These are phyloP conservation scores for Luidia sarsii DNA, from an alignment of 53 echinoderm and acorn worm species.

Conservation along the genomic window DNA sequence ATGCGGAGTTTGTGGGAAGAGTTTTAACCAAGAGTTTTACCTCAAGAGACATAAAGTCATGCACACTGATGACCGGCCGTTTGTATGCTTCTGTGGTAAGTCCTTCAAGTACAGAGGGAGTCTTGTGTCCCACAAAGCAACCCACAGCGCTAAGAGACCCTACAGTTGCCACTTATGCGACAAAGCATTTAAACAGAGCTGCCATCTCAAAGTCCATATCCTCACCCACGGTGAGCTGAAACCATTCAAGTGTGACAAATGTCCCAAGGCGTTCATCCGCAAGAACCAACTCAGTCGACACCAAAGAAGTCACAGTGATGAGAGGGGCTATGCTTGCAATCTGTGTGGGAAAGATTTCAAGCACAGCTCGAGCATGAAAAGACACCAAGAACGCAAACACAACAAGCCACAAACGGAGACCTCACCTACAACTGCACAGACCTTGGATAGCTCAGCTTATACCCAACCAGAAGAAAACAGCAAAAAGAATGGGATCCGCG, in stretches of 20 bases:
- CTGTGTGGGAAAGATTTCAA: constrained; percentile 45
- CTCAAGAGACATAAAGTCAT: constrained; percentile 65
- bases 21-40: constrained; percentile 61
- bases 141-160: constrained; percentile 25
- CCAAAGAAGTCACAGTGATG: constrained; percentile 43
- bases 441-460: constrained; percentile 1
- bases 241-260: constrained; percentile 44
- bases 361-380: constrained; percentile 49
- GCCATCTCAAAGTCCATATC: constrained; percentile 46
- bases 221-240: constrained; percentile 34
- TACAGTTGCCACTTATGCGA: constrained; percentile 31
- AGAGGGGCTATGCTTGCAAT: constrained; percentile 15
- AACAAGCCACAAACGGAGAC: constrained; percentile 4
- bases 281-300: constrained; percentile 42
- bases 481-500: constrained; percentile 10
- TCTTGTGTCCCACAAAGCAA: constrained; percentile 33
- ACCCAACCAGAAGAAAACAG: not conserved
- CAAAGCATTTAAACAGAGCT: constrained; percentile 45
- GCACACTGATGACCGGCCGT: constrained; percentile 61
- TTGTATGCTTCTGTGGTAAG: constrained; percentile 55
- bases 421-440: not conserved
- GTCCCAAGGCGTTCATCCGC: constrained; percentile 42
- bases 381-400: constrained; percentile 40
- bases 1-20: constrained; percentile 62
- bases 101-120: constrained; percentile 43